Percentiles rank a stretch among this genome's conserved stretches.
Conservation (phyloP, 2,888 invertebrate genomes). For the Drosophila cognata region DNA sequence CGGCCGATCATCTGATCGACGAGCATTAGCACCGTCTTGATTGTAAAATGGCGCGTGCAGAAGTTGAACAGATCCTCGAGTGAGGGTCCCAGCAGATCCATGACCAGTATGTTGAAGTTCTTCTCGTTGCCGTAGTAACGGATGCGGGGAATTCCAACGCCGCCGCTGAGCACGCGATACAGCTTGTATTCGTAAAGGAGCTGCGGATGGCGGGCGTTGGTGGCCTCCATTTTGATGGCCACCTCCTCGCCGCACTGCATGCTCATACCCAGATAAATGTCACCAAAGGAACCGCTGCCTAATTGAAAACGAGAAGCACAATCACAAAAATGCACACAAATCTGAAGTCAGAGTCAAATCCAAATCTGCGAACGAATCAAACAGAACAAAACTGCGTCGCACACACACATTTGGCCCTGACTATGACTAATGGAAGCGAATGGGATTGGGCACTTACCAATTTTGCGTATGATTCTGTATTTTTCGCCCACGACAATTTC, state of each 20-base stretch:
- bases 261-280: constrained; percentile 98
- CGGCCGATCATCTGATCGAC: constrained; percentile 97
- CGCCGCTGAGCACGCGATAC: constrained; percentile 99
- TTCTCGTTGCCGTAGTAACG: constrained; percentile 97
- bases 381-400: constrained; percentile 4
- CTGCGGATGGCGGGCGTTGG: constrained; percentile 98
- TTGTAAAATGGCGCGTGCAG: constrained; percentile 99
- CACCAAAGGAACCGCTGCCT: constrained; percentile 98
- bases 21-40: constrained; percentile 99
- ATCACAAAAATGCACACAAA: background rate
- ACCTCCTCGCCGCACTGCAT: constrained; percentile 98
- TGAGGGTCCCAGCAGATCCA: constrained; percentile 99
- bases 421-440: constrained; percentile 6
- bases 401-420: background rate
- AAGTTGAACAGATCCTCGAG: constrained; percentile 99
- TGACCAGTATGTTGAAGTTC: constrained; percentile 99
- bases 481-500: constrained; percentile 95
- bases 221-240: constrained; percentile 98
- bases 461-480: constrained; percentile 97
- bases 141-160: constrained; percentile 98
- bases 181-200: constrained; percentile 99
- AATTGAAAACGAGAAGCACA: background rate
- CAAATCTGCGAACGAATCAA: constrained; percentile 2
- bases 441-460: constrained; percentile 87
- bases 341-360: background rate